phyloP scores from a whole-genome alignment of 2,888 invertebrate species.

The Drosophila paranaensis region DNA sequence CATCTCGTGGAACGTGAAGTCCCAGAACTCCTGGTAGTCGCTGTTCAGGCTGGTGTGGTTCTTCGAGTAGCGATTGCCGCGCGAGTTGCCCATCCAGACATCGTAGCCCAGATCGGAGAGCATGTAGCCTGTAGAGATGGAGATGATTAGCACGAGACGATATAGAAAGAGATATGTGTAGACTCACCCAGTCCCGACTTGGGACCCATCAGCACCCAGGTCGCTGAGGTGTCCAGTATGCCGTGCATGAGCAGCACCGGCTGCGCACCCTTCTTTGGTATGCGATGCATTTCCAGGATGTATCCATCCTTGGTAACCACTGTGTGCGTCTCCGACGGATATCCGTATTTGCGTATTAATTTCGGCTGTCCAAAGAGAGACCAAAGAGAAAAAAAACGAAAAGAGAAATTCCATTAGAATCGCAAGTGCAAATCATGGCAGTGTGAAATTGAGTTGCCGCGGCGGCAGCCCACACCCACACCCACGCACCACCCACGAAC shows the following conservation, averaged over 20 bases:
- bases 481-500: background rate
- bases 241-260: slow-evolving; percentile 89
- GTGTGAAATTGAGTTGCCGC: slow-evolving; percentile 72
- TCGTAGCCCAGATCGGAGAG: slow-evolving; percentile 84
- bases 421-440: slow-evolving; percentile 63
- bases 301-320: slow-evolving; percentile 92
- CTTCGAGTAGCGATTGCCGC: slow-evolving; percentile 84
- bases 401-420: slow-evolving; percentile 42
- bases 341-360: slow-evolving; percentile 88
- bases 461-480: background rate
- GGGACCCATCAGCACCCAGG: slow-evolving; percentile 91
- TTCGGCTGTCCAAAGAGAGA: slow-evolving; percentile 84
- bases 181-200: slow-evolving; percentile 88
- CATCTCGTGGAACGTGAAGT: slow-evolving; percentile 90
- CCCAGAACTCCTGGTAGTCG: slow-evolving; percentile 86
- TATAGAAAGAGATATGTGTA: rapidly evolving
- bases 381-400: slow-evolving; percentile 30
- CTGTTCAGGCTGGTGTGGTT: slow-evolving; percentile 83
- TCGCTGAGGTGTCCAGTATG: slow-evolving; percentile 89
- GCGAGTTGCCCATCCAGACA: slow-evolving; percentile 85
- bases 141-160: background rate
- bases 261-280: slow-evolving; percentile 86
- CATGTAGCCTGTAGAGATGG: slow-evolving; percentile 82
- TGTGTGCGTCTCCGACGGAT: slow-evolving; percentile 88
- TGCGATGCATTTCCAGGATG: slow-evolving; percentile 90